Evolutionary conservation across 2,888 invertebrate genomes (phyloP), one percentile per base, ranked within the genome.

Genomic region (Watsonalla binaria): DNA sequence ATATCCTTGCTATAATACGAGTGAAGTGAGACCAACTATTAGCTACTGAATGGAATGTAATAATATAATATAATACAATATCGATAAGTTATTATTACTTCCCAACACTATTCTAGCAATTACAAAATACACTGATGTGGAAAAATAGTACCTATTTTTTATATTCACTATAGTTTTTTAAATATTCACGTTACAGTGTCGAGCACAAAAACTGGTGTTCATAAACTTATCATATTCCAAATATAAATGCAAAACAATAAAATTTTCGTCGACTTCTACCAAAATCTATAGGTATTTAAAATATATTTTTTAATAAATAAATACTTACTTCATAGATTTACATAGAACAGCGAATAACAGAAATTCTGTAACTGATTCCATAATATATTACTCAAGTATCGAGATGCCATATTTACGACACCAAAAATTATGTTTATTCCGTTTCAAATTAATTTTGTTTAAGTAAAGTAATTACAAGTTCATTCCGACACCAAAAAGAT

Each of bases 41-140:
- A 14, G 11, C 54, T 57, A 53, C 54, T 47, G 52, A 53, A 54
- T 63, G 63, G 63, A 63, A 63, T 63, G 63, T 57, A 55, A 52
- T 52, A 24, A 24, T 51, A 54, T 57, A 55, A 55, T 58, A 58
- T 24, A 56, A 55, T 50, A 47, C 15, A 46, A 51, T 51, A 24
- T 51, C 46, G 46, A 45, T 45, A 35, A 53, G 8, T 49, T 14
- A 48, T 6, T 15, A 8, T 39, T 46, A 9, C 5, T 11, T 11
- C 39, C 9, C 37, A 14, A 37, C 49, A 37, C 39, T 14, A 15
- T 37, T 8, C 15, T 13, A 39, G 8, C 11, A 14, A 49, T 35
- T 14, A 15, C 5, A 35, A 39, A 8, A 37, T 37, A 49, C 37
- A 39, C 37, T 49, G 15, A 49, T 8, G 5, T 49, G 6, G 14